phyloP scores from a whole-genome alignment of 2,113 vertebrate genomes.

The Pachypanchax playfairii region DNA sequence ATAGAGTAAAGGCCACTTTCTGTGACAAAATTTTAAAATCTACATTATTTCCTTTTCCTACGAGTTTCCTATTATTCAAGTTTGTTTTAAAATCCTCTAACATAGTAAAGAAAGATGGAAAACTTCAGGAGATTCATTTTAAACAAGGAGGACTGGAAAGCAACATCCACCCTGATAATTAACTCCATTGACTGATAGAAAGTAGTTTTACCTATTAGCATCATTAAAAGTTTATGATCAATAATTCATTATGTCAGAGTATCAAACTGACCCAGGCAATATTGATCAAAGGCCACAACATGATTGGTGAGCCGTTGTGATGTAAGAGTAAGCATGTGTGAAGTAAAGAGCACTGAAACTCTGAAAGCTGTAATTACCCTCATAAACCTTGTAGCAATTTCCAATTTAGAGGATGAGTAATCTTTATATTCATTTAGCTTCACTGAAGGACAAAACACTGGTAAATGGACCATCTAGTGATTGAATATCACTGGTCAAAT shows the following conservation, averaged over 20 bases:
- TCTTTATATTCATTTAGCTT: not conserved
- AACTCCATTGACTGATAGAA: constrained; percentile 17
- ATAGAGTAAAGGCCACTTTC: no score
- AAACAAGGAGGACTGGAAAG: not conserved
- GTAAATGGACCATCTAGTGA: not conserved
- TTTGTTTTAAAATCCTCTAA: not conserved
- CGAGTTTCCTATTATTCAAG: no score
- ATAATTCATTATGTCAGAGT: constrained; percentile 41
- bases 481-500: not conserved
- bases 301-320: constrained; percentile 37
- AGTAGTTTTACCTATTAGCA: constrained; percentile 22
- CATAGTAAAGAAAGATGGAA: not conserved
- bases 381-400: not conserved
- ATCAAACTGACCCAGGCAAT: constrained; percentile 28
- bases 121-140: not conserved
- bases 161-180: constrained; percentile 12
- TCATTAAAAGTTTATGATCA: constrained; percentile 43
- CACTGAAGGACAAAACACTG: not conserved
- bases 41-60: no score
- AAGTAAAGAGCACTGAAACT: constrained; percentile 11
- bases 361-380: not conserved
- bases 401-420: not conserved
- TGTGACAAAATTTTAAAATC: no score
- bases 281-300: constrained; percentile 38
- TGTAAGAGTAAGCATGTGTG: constrained; percentile 3